phyloP scores from a whole-genome alignment of 64 coral and sea anemone species.

The Trachythela sp. region DNA sequence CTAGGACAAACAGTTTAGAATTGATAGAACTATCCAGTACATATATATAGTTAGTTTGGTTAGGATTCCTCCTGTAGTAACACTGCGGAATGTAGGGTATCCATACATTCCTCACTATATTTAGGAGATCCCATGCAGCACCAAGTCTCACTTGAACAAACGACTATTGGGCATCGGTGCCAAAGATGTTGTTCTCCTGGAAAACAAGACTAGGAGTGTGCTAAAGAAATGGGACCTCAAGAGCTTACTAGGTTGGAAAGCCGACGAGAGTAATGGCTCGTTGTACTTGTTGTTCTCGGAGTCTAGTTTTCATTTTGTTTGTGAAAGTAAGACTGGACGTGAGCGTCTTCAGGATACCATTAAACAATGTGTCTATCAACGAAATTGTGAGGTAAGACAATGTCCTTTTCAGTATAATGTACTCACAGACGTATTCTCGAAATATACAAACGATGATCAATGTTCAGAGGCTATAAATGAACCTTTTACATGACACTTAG shows the following conservation, averaged over 20 bases:
- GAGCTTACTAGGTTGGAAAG: conserved; percentile 7
- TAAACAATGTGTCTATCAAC: background rate
- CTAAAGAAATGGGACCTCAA: conserved; percentile 1
- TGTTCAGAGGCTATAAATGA: too few species aligned
- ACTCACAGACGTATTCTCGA: too few species aligned
- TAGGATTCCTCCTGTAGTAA: too few species aligned
- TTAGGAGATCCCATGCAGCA: background rate
- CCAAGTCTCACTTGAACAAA: conserved; percentile 43
- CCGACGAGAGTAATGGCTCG: background rate
- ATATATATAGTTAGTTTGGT: too few species aligned
- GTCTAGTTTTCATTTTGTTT: background rate
- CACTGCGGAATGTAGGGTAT: too few species aligned
- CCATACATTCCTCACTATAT: background rate
- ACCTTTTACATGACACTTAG: too few species aligned
- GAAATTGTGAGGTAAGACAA: background rate
- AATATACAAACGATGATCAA: too few species aligned
- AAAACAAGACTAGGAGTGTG: conserved; percentile 54
- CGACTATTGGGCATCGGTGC: conserved; percentile 77
- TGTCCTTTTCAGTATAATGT: too few species aligned
- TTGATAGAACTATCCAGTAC: too few species aligned
- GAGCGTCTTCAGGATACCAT: background rate
- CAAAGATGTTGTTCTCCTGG: conserved; percentile 65
- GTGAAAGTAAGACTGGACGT: background rate
- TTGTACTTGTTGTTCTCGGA: background rate
- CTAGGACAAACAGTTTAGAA: too few species aligned